phyloP scores from a whole-genome alignment of 2,113 vertebrate species.

The Nothocercus nigrocapillus region DNA sequence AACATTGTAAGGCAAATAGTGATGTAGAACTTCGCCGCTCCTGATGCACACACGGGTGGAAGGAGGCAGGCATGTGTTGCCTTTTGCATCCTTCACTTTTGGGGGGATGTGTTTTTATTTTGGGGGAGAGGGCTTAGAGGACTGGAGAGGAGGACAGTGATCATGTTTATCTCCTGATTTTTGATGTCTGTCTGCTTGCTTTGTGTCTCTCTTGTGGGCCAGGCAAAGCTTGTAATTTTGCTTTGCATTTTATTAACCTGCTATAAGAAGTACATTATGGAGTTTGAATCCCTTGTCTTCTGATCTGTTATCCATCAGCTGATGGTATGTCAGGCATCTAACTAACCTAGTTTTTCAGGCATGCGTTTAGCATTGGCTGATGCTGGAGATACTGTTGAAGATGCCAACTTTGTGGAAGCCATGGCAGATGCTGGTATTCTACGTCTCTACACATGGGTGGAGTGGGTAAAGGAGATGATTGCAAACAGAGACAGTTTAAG shows the following conservation, averaged over 20 bases:
- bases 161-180: neutral
- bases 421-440: conserved; percentile 98
- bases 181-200: neutral
- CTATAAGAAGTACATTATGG: neutral
- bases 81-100: accelerated
- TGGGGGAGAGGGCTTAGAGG: too few species aligned
- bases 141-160: neutral
- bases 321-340: accelerated
- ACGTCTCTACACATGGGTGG: conserved; percentile 95
- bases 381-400: conserved; percentile 96
- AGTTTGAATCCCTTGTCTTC: neutral
- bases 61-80: accelerated
- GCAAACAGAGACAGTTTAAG: conserved; percentile 90
- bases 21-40: neutral
- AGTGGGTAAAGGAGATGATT: conserved; percentile 98
- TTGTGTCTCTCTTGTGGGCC: neutral
- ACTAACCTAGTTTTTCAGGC: conserved; percentile 72
- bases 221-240: neutral
- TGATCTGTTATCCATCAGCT: neutral
- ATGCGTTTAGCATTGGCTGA: conserved; percentile 98
- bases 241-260: neutral
- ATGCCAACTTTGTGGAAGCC: conserved; percentile 97
- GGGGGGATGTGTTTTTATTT: too few species aligned
- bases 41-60: accelerated
- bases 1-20: accelerated